Percentiles rank a stretch among this genome's conserved stretches.
phyloP scores from a whole-genome alignment of 2,113 vertebrate genomes.

The Enhydra lutris region DNA sequence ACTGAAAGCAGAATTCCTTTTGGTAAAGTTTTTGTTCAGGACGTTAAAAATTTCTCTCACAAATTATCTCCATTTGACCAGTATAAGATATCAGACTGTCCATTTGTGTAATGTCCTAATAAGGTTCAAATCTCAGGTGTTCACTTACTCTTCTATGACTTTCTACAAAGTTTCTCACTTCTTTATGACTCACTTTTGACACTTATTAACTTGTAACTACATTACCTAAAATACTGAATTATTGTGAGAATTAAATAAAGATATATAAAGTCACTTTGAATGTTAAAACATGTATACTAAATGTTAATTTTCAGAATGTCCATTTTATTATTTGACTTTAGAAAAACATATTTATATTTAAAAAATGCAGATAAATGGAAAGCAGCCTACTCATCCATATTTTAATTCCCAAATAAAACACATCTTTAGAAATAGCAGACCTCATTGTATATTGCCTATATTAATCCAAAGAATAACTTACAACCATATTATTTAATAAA shows the following conservation, averaged over 20 bases:
- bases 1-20: background rate
- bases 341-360: background rate
- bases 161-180: background rate
- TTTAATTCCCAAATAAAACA: background rate
- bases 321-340: background rate
- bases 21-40: background rate
- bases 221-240: background rate
- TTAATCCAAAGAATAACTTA: background rate
- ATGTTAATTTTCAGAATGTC: background rate
- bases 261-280: background rate
- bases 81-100: background rate
- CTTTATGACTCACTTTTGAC: background rate
- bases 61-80: background rate
- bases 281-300: background rate
- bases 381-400: background rate
- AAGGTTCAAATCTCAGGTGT: background rate
- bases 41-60: background rate
- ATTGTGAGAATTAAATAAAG: background rate
- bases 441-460: fast-evolving
- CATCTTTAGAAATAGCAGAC: background rate
- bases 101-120: background rate
- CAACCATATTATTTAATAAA: background rate
- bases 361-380: background rate
- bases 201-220: background rate
- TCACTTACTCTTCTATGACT: background rate